Conservation (phyloP, 2,888 invertebrate genomes). For the Gastrophysa polygoni region DNA sequence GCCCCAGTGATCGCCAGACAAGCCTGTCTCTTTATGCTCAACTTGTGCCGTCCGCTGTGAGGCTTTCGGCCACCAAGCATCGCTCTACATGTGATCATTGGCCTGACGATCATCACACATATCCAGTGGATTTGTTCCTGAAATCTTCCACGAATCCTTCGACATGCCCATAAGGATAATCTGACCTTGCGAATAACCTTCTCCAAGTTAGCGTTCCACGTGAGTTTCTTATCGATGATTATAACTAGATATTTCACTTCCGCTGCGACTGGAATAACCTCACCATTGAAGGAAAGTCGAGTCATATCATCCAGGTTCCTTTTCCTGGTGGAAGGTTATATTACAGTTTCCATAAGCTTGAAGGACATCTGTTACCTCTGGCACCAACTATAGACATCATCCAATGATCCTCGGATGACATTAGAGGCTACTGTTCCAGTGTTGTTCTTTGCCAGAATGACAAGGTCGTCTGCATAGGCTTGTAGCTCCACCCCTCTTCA, state of each 20-base stretch:
- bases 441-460: too few relatives aligned
- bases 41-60: background rate
- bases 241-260: background rate
- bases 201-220: background rate
- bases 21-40: background rate
- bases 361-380: background rate
- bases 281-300: background rate
- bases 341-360: background rate
- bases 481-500: too few relatives aligned
- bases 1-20: background rate
- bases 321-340: background rate
- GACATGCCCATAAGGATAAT: constrained; percentile 5
- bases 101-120: constrained; percentile 11
- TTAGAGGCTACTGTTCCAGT: background rate
- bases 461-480: too few relatives aligned
- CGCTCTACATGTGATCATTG: constrained; percentile 13
- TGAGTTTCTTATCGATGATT: background rate
- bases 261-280: background rate
- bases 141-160: constrained; percentile 17
- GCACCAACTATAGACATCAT: background rate
- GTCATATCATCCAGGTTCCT: background rate
- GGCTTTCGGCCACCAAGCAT: constrained; percentile 11
- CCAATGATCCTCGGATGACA: background rate
- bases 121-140: constrained; percentile 6
- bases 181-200: background rate